Conservation (phyloP, 2,113 vertebrate species). For the Silurus glanis region DNA sequence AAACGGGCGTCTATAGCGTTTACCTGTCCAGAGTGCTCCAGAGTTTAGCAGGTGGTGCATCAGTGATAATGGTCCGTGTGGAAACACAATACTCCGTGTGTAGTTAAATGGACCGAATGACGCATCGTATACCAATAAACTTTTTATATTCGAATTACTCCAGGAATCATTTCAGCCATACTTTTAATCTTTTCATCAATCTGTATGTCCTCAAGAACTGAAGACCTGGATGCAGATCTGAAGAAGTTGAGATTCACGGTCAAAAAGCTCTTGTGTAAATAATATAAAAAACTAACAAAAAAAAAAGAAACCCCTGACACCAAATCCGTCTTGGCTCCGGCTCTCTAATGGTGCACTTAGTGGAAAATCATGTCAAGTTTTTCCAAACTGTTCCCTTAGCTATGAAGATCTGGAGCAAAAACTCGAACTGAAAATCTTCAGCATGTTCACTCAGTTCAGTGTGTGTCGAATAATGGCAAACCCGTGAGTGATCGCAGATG, state of each 20-base stretch:
- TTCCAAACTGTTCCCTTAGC: not conserved
- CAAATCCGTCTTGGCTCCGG: not conserved
- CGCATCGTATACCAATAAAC: too few species aligned
- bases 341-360: not conserved
- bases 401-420: not conserved
- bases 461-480: not conserved
- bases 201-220: too few species aligned
- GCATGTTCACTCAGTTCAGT: not conserved
- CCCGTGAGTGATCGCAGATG: slow-evolving; percentile 1
- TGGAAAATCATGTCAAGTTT: slow-evolving; percentile 7
- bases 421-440: not conserved
- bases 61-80: too few species aligned
- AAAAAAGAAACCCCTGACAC: not conserved
- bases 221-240: not conserved
- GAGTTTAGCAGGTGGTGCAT: too few species aligned
- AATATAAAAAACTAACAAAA: too few species aligned
- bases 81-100: too few species aligned
- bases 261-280: not conserved
- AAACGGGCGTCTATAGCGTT: too few species aligned
- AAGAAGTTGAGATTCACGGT: not conserved
- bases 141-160: too few species aligned
- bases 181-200: too few species aligned
- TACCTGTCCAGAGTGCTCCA: too few species aligned
- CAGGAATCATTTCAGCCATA: too few species aligned
- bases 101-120: too few species aligned